Evolutionary conservation across 2,888 invertebrate genomes (phyloP).

Genomic region (Oscheius sp.): DNA sequence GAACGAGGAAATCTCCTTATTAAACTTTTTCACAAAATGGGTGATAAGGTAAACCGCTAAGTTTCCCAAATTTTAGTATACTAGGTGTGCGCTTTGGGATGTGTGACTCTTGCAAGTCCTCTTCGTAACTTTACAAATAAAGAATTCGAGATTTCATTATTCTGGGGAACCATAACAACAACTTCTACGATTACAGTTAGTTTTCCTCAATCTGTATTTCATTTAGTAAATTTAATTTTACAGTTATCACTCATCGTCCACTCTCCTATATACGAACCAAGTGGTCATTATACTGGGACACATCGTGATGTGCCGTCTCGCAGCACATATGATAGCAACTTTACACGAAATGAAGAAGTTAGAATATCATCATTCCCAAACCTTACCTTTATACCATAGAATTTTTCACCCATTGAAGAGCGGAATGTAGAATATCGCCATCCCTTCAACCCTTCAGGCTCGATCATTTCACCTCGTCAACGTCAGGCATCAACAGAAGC

Average conservation of each 20-base stretch:
- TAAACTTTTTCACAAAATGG: conserved; percentile 47
- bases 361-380: no score
- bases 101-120: conserved; percentile 26
- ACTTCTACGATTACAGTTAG: conserved; percentile 8
- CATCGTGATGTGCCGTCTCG: no score
- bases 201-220: background rate
- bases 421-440: no score
- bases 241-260: background rate
- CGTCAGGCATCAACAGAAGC: background rate
- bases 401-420: no score
- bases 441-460: background rate
- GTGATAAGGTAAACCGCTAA: conserved; percentile 5
- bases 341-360: no score
- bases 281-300: no score
- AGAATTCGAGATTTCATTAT: conserved; percentile 28
- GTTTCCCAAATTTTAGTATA: background rate
- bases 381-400: no score
- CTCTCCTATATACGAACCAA: no score
- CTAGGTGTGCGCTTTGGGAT: conserved; percentile 15
- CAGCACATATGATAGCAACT: no score
- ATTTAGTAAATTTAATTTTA: background rate
- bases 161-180: conserved; percentile 1
- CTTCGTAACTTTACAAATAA: conserved; percentile 15
- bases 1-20: conserved; percentile 55
- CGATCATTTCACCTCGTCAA: background rate